Percentiles rank a stretch among this genome's conserved stretches.
Evolutionary conservation across 2,113 vertebrate genomes (phyloP).

Genomic region (Dipodomys merriami): DNA sequence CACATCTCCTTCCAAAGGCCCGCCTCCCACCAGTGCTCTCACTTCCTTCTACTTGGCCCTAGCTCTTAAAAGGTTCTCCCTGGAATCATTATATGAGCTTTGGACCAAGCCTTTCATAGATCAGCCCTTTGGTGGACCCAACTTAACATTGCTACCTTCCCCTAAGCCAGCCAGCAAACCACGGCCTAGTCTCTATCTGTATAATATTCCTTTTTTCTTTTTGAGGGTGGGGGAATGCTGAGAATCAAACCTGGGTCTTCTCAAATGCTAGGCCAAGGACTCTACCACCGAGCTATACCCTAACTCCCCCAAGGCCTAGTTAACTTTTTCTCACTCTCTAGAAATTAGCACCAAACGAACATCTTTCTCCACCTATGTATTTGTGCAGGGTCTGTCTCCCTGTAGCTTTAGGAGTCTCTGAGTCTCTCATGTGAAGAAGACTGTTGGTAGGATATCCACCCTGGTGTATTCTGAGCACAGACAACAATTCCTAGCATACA

Average conservation of each 20-base stretch:
- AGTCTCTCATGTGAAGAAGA: background rate
- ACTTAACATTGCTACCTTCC: background rate
- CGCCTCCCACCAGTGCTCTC: background rate
- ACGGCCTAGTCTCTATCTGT: too few species aligned
- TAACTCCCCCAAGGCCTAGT: too few species aligned
- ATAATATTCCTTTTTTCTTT: too few species aligned
- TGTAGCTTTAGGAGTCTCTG: background rate
- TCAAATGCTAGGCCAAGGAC: too few species aligned
- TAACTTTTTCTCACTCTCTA: background rate
- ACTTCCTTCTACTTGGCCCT: background rate
- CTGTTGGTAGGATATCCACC: background rate
- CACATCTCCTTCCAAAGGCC: background rate
- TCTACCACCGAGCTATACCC: too few species aligned
- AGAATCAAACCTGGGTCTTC: too few species aligned
- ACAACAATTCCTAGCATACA: background rate
- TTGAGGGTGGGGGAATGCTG: too few species aligned
- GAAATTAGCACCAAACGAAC: background rate
- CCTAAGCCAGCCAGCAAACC: accelerated
- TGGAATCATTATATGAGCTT: background rate
- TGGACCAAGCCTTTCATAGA: background rate
- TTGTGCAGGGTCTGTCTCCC: background rate
- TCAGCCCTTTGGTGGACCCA: background rate
- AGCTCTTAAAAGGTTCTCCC: background rate
- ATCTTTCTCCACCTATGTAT: background rate
- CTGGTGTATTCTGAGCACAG: background rate